Evolutionary conservation across 2,888 invertebrate genomes (phyloP).

Genomic region (Campoplex capitator): DNA sequence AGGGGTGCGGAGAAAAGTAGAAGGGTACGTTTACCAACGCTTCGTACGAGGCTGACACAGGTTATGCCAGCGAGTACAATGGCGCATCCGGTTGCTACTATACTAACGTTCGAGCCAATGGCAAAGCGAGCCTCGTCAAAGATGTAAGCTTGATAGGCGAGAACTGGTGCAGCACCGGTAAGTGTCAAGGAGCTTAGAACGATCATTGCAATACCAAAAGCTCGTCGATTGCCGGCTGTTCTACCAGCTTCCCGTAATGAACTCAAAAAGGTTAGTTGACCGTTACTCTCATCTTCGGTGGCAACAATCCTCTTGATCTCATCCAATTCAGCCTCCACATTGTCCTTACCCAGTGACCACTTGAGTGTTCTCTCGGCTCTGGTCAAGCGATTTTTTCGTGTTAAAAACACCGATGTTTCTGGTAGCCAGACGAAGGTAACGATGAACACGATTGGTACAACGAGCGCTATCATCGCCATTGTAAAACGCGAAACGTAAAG

Average conservation of each 20-base stretch:
- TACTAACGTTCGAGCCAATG: conserved; percentile 78
- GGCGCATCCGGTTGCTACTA: conserved; percentile 78
- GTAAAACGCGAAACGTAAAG: conserved; percentile 75
- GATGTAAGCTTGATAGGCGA: conserved; percentile 82
- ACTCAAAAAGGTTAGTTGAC: conserved; percentile 56
- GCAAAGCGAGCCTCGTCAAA: conserved; percentile 79
- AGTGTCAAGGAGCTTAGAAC: conserved; percentile 78
- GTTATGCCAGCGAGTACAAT: conserved; percentile 79
- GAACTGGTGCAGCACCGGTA: conserved; percentile 80
- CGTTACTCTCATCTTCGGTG: conserved; percentile 73
- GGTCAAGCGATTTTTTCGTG: conserved; percentile 77
- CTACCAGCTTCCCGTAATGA: conserved; percentile 69
- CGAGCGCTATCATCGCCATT: conserved; percentile 78
- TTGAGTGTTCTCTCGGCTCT: conserved; percentile 79
- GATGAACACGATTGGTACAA: conserved; percentile 77
- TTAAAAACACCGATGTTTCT: conserved; percentile 81
- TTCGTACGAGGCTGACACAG: conserved; percentile 80
- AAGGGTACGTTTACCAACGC: conserved; percentile 79
- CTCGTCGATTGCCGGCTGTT: conserved; percentile 75
- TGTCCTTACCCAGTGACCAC: conserved; percentile 80
- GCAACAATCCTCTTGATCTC: conserved; percentile 81
- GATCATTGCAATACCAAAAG: conserved; percentile 79
- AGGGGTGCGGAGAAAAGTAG: conserved; percentile 78
- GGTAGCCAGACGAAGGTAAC: conserved; percentile 81
- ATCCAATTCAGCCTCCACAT: conserved; percentile 80